Evolutionary conservation across 2,888 invertebrate species (phyloP).

Genomic region (Crocallis elinguaria): DNA sequence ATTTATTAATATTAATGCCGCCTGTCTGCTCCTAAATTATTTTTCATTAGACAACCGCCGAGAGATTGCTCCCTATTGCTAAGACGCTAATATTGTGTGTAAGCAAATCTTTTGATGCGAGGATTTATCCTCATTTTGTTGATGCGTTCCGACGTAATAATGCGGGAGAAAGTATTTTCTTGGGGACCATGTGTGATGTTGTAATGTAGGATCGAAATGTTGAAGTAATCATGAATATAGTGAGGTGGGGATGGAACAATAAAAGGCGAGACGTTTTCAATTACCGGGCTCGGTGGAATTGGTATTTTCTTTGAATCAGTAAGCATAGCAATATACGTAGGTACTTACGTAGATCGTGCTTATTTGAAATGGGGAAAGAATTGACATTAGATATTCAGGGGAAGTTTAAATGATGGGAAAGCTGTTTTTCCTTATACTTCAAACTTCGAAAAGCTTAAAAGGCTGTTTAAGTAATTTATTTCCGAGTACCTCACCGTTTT

Average conservation of each 20-base stretch:
- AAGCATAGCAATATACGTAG: background rate
- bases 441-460: too few species aligned
- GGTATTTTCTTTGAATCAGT: constrained; percentile 7
- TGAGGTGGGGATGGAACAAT: background rate
- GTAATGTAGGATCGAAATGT: constrained; percentile 9
- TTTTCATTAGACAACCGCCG: constrained; percentile 69
- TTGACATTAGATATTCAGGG: too few species aligned
- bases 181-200: constrained; percentile 18
- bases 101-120: constrained; percentile 63
- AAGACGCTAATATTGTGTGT: constrained; percentile 60
- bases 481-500: too few species aligned
- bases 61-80: constrained; percentile 51
- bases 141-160: constrained; percentile 39
- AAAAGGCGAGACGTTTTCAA: background rate
- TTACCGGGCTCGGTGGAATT: background rate
- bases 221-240: constrained; percentile 1
- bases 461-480: too few species aligned
- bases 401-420: too few species aligned
- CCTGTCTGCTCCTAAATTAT: constrained; percentile 72
- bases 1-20: constrained; percentile 78
- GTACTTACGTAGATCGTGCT: too few species aligned
- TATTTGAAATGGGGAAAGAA: too few species aligned
- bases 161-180: constrained; percentile 21
- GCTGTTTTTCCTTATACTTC: too few species aligned
- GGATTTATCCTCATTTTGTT: constrained; percentile 52